Conservation (phyloP, 2,797 vertebrate species). For the Sciurus vulgaris region DNA sequence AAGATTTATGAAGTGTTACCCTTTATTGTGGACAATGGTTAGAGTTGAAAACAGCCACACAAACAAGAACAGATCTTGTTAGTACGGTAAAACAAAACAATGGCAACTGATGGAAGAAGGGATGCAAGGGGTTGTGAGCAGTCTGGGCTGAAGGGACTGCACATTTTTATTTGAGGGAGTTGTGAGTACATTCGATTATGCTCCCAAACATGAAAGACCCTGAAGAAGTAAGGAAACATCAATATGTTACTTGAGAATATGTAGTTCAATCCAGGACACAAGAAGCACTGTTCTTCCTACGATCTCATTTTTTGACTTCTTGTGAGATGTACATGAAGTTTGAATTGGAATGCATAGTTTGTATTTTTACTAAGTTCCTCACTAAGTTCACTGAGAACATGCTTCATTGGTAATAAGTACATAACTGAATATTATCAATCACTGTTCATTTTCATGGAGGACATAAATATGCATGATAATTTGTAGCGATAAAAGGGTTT, state of each 20-base stretch:
- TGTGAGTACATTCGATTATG: not conserved
- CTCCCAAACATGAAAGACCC: not conserved
- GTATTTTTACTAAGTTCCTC: not conserved
- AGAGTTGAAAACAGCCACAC: not conserved
- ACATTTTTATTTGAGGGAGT: not conserved
- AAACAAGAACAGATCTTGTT: not conserved
- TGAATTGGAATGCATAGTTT: not conserved
- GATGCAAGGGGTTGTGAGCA: not conserved
- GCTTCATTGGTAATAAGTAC: not conserved
- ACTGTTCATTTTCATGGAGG: not conserved
- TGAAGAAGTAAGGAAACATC: not conserved
- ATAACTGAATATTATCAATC: not conserved
- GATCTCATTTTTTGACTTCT: not conserved
- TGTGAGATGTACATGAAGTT: not conserved
- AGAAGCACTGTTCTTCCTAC: not conserved
- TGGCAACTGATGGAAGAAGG: not conserved
- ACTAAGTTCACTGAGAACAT: not conserved
- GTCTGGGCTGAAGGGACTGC: not conserved
- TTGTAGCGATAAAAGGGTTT: not conserved
- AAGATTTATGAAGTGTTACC: not conserved
- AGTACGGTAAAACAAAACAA: not conserved
- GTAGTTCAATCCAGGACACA: not conserved
- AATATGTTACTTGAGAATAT: accelerated
- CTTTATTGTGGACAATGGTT: not conserved
- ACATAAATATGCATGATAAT: not conserved